Evolutionary conservation across 2,113 vertebrate genomes (phyloP).

Genomic region (Lampris megalopsis): DNA sequence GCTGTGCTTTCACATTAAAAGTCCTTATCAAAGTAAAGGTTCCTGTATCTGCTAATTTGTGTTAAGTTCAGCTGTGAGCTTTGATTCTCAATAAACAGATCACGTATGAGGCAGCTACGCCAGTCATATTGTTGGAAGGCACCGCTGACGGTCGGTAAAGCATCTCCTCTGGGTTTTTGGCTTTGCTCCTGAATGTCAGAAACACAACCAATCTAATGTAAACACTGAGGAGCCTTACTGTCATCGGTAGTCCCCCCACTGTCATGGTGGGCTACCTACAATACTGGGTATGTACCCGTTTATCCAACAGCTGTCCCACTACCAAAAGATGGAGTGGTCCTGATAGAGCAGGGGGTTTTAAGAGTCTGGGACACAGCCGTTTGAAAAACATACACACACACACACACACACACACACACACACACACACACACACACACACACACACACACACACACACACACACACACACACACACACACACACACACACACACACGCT

Average conservation of each 20-base stretch:
- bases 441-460: background rate
- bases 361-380: conserved; percentile 23
- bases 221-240: conserved; percentile 28
- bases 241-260: conserved; percentile 39
- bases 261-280: conserved; percentile 25
- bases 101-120: conserved; percentile 52
- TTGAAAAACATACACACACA: background rate
- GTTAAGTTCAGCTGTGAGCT: conserved; percentile 24
- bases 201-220: conserved; percentile 40
- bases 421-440: background rate
- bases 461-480: conserved; percentile 8
- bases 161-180: conserved; percentile 29
- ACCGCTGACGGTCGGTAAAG: conserved; percentile 41
- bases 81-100: conserved; percentile 39
- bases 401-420: conserved; percentile 3
- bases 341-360: background rate
- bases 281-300: conserved; percentile 30
- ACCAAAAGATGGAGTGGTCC: conserved; percentile 22
- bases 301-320: conserved; percentile 29
- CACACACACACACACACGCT: background rate
- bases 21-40: conserved; percentile 30
- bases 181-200: conserved; percentile 77
- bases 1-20: conserved; percentile 69
- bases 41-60: conserved; percentile 32
- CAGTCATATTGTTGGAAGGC: conserved; percentile 53